These are phyloP conservation scores for Spea bombifrons DNA, from an alignment of 2,113 vertebrate species.

Conservation along the genomic window DNA sequence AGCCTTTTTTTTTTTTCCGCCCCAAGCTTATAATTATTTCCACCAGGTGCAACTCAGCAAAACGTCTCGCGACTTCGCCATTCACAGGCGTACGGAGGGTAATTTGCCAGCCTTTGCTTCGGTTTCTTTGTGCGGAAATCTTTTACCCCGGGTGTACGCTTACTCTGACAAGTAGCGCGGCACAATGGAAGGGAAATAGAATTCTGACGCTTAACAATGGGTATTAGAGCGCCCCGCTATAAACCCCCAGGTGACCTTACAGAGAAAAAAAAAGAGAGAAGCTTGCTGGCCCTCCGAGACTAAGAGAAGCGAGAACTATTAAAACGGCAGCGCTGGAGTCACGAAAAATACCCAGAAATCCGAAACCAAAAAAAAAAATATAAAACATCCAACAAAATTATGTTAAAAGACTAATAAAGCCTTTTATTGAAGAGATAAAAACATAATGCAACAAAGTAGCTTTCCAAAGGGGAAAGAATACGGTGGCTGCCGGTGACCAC, in stretches of 20 bases:
- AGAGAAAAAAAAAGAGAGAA: conserved; percentile 44
- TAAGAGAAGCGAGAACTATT: background rate
- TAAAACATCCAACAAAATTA: conserved; percentile 8
- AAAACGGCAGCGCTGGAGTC: background rate
- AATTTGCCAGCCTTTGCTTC: conserved; percentile 53
- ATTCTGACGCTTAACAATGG: conserved; percentile 59
- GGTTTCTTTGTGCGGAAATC: conserved; percentile 58
- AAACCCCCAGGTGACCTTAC: conserved; percentile 42
- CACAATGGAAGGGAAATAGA: conserved; percentile 65
- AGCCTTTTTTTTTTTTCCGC: conserved; percentile 39
- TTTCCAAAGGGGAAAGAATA: conserved; percentile 21
- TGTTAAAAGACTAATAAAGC: conserved; percentile 38
- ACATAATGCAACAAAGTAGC: conserved; percentile 29
- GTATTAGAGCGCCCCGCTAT: conserved; percentile 46
- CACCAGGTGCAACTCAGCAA: conserved; percentile 61
- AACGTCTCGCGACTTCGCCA: conserved; percentile 50
- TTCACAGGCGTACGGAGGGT: conserved; percentile 47
- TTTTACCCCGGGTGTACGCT: conserved; percentile 47
- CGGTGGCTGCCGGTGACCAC: conserved; percentile 21
- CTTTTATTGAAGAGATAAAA: conserved; percentile 21
- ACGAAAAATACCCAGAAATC: conserved; percentile 29
- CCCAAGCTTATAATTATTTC: conserved; percentile 58
- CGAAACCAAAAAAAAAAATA: conserved; percentile 4
- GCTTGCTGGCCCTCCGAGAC: conserved; percentile 26
- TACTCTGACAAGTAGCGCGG: conserved; percentile 33